Conservation (phyloP, 2,113 vertebrate genomes). For the Pollachius pollachius region DNA sequence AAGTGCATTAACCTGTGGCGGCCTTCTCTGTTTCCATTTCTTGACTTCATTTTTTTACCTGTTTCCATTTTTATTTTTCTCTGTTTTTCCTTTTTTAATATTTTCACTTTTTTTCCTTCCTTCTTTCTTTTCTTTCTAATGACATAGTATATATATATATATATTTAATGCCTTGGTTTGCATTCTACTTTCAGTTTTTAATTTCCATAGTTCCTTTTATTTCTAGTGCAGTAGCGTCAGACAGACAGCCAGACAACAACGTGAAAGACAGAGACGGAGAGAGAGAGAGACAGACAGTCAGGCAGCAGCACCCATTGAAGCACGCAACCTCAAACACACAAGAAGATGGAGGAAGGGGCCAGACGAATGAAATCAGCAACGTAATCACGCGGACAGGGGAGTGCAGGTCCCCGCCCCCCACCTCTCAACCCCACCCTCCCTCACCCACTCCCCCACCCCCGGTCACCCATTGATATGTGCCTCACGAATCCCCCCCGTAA, state of each 20-base stretch:
- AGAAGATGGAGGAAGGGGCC: no score
- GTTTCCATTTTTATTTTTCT: slow-evolving; percentile 9
- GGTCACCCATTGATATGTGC: slow-evolving; percentile 79
- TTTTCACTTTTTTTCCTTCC: neutral
- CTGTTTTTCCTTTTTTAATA: neutral
- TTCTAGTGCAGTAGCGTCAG: neutral
- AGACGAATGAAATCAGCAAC: no score
- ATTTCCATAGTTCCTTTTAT: neutral
- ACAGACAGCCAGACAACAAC: neutral
- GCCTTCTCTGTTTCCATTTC: neutral
- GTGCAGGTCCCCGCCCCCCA: no score
- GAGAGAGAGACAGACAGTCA: slow-evolving; percentile 1
- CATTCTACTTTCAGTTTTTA: neutral
- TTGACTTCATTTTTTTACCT: neutral
- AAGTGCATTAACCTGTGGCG: no score
- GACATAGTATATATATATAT: neutral
- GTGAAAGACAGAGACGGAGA: neutral
- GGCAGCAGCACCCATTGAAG: neutral
- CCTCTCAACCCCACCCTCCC: slow-evolving; percentile 29
- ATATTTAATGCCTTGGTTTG: neutral
- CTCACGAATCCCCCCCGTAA: slow-evolving; percentile 83
- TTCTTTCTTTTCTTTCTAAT: slow-evolving; percentile 9
- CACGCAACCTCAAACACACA: no score
- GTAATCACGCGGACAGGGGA: no score
- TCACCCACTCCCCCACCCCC: slow-evolving; percentile 1